Evolutionary conservation across 1,140 invertebrate species (phyloP).

Genomic region (Chlorops oryzae): DNA sequence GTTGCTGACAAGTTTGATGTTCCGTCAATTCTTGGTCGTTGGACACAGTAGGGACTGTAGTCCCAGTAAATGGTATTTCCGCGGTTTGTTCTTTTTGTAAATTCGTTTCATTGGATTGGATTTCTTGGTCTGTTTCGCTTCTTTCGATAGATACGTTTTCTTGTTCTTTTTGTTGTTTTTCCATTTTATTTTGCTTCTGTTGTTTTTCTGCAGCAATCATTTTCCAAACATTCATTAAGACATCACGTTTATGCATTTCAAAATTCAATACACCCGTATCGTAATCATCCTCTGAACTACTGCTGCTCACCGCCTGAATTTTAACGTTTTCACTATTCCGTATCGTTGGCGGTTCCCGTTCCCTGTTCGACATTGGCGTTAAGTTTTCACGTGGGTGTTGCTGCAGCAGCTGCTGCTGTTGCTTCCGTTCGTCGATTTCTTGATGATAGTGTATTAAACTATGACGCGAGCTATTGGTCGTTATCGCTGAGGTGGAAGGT

Average conservation of each 20-base stretch:
- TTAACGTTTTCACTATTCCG: conserved; percentile 15
- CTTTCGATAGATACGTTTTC: too few species aligned
- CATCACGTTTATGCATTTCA: conserved; percentile 22
- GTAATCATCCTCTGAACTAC: conserved; percentile 32
- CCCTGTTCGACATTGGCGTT: conserved; percentile 26
- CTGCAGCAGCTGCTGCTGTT: conserved; percentile 26
- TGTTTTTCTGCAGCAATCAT: conserved; percentile 38
- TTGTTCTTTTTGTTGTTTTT: too few species aligned
- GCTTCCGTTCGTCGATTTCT: conserved; percentile 35
- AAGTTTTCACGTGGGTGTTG: conserved; percentile 26
- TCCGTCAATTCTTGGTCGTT: too few species aligned
- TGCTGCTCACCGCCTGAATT: conserved; percentile 42
- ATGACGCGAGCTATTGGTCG: conserved; percentile 27
- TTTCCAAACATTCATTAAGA: conserved; percentile 40
- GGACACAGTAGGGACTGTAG: too few species aligned
- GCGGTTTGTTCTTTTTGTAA: too few species aligned
- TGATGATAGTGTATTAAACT: conserved; percentile 37
- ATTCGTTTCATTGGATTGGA: too few species aligned
- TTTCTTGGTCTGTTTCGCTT: too few species aligned
- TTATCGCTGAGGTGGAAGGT: too few species aligned
- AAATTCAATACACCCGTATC: conserved; percentile 14
- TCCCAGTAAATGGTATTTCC: too few species aligned
- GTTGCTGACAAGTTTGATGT: too few species aligned
- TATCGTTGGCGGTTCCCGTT: conserved; percentile 10
- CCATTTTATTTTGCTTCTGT: too few species aligned